Percentiles rank a stretch among this genome's conserved stretches.
Evolutionary conservation across 2,888 invertebrate genomes (phyloP).

Genomic region (Acleris holmiana): DNA sequence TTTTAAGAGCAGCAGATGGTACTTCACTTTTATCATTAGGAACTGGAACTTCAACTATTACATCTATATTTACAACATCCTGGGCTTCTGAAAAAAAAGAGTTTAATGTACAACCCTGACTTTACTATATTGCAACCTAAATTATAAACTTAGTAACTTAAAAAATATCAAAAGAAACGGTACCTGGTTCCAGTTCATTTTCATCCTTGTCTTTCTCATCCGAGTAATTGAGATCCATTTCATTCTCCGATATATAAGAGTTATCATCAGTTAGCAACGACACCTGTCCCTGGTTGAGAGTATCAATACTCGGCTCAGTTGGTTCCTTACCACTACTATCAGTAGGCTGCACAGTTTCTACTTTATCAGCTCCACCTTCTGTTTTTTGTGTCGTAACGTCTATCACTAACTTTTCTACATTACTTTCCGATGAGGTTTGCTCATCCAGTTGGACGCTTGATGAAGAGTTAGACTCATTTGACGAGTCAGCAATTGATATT

Average conservation of each 20-base stretch:
- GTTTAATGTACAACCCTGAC: no score
- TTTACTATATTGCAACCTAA: not conserved
- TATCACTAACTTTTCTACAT: constrained; percentile 16
- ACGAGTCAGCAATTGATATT: constrained; percentile 60
- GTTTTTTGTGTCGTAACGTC: not conserved
- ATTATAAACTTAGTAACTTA: no score
- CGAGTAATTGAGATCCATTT: constrained; percentile 62
- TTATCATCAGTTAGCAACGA: constrained; percentile 76
- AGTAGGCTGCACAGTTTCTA: not conserved
- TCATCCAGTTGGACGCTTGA: constrained; percentile 50
- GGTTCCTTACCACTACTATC: constrained; percentile 13
- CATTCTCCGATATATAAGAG: constrained; percentile 58
- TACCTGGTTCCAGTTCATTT: constrained; percentile 44
- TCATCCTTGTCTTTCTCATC: constrained; percentile 52
- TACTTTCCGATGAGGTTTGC: constrained; percentile 40
- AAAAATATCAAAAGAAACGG: not conserved
- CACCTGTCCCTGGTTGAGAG: constrained; percentile 58
- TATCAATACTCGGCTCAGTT: constrained; percentile 45
- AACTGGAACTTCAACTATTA: constrained; percentile 37
- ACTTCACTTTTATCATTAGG: constrained; percentile 28
- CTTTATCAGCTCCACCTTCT: constrained; percentile 2
- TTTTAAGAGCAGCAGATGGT: constrained; percentile 7
- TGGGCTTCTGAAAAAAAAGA: not conserved
- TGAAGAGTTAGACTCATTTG: constrained; percentile 46
- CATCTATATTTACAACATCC: constrained; percentile 33